Percentiles rank a stretch among this genome's conserved stretches.
Conservation (phyloP, 2,113 vertebrate species). For the Pterophyllum scalare region DNA sequence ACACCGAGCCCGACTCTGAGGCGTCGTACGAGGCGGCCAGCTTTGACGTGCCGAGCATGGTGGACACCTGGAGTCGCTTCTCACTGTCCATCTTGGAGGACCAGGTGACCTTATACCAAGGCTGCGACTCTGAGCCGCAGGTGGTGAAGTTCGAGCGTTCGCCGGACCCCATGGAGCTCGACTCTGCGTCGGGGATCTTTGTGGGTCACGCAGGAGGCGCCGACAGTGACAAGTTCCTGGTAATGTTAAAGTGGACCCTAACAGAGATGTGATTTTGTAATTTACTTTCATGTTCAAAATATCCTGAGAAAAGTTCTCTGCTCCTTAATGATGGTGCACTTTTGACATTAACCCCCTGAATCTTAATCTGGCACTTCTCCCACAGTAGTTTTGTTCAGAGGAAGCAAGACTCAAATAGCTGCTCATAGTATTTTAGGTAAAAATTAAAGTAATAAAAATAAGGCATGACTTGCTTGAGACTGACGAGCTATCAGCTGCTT, state of each 20-base stretch:
- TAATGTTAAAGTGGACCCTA: conserved; percentile 52
- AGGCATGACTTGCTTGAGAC: too few species aligned
- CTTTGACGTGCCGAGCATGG: conserved; percentile 84
- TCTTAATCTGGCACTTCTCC: too few species aligned
- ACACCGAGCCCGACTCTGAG: conserved; percentile 84
- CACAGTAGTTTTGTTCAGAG: too few species aligned
- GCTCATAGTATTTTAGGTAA: too few species aligned
- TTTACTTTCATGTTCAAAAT: too few species aligned
- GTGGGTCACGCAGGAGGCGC: conserved; percentile 91
- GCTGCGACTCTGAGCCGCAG: conserved; percentile 83
- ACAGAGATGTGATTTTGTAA: too few species aligned
- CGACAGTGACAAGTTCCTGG: conserved; percentile 88
- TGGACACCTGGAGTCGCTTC: conserved; percentile 85
- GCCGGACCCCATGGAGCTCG: conserved; percentile 85
- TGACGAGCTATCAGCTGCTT: too few species aligned
- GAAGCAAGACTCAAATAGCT: too few species aligned
- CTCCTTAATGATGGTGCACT: too few species aligned
- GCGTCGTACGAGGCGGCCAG: conserved; percentile 82
- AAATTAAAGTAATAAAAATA: too few species aligned
- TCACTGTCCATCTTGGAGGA: conserved; percentile 85
- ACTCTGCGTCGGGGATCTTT: conserved; percentile 84
- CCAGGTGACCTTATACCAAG: conserved; percentile 83
- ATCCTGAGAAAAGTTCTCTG: too few species aligned
- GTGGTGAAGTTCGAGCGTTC: conserved; percentile 83
- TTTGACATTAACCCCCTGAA: too few species aligned